These are phyloP conservation scores for Pedicia rivosa DNA, from an alignment of 2,888 invertebrate species.

Conservation along the genomic window DNA sequence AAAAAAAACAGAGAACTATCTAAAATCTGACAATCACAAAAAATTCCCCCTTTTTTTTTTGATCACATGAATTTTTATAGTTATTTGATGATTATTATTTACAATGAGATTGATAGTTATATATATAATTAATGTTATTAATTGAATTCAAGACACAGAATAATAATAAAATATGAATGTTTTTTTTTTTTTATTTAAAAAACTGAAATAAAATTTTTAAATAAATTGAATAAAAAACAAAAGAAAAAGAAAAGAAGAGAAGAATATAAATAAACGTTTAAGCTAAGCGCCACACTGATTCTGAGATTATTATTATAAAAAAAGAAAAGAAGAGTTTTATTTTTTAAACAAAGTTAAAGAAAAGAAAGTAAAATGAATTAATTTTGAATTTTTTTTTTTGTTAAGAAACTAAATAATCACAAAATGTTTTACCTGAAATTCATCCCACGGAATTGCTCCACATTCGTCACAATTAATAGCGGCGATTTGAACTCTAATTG, in stretches of 20 bases:
- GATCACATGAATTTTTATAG: too few species aligned
- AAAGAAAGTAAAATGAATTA: not conserved
- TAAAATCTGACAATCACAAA: too few species aligned
- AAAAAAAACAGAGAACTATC: too few species aligned
- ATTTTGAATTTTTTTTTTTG: constrained; percentile 6
- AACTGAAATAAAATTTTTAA: not conserved
- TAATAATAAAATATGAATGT: not conserved
- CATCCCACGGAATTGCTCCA: constrained; percentile 80
- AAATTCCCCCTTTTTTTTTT: too few species aligned
- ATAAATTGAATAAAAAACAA: not conserved
- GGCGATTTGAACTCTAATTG: constrained; percentile 50
- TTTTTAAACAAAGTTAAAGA: constrained; percentile 14
- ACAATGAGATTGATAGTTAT: too few species aligned
- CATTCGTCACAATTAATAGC: constrained; percentile 68
- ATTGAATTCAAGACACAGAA: too few species aligned
- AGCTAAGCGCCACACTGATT: constrained; percentile 5
- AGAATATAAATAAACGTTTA: not conserved
- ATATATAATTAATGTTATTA: too few species aligned
- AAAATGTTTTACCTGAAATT: constrained; percentile 60
- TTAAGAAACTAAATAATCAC: not conserved
- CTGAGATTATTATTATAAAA: constrained; percentile 3
- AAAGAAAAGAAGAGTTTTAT: constrained; percentile 7
- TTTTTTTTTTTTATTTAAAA: too few species aligned
- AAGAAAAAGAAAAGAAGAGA: not conserved
- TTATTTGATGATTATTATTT: too few species aligned